phyloP scores from a whole-genome alignment of 2,113 vertebrate species.

The Rhynchomys soricoides region DNA sequence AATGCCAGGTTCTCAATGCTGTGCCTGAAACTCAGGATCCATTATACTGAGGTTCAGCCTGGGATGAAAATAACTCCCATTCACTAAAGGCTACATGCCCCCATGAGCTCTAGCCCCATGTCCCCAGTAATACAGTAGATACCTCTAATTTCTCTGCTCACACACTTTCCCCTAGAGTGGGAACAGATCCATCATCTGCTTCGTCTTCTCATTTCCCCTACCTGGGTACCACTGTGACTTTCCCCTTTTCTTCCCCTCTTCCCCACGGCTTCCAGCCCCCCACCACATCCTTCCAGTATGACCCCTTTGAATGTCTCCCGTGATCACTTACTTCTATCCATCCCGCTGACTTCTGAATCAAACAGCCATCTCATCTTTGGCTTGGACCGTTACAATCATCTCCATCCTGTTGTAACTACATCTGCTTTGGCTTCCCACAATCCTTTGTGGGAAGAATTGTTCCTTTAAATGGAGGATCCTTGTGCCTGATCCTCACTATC shows the following conservation, averaged over 20 bases:
- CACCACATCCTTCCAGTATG: not conserved
- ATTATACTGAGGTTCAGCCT: not conserved
- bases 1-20: not conserved
- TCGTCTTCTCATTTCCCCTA: not conserved
- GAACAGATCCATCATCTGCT: not conserved
- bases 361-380: not conserved
- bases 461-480: not conserved
- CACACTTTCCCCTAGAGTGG: not conserved
- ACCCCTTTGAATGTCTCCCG: not conserved
- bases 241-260: not conserved
- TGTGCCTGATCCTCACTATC: not conserved
- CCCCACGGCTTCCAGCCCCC: not conserved
- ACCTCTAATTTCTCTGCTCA: not conserved
- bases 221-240: not conserved
- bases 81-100: not conserved
- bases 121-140: not conserved
- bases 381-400: not conserved
- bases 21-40: not conserved
- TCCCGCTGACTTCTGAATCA: not conserved
- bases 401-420: not conserved
- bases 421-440: not conserved
- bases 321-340: not conserved
- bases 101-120: not conserved
- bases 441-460: not conserved
- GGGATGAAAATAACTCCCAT: not conserved